A percentile compares a stretch with the other conserved stretches of the same genome.
Conservation (phyloP, 2,113 vertebrate species). For the Coryphaenoides rupestris region DNA sequence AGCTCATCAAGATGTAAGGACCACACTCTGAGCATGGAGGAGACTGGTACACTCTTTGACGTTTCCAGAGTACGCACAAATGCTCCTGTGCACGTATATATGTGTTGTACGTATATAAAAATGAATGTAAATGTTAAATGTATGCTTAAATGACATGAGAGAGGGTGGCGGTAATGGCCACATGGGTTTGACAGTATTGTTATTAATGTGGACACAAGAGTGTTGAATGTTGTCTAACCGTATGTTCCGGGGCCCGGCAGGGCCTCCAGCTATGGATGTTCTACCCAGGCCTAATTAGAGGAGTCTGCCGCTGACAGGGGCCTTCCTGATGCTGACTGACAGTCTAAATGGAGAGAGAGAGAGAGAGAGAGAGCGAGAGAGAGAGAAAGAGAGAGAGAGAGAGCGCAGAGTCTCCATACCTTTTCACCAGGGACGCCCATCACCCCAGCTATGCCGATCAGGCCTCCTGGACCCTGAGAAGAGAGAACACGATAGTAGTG, state of each 20-base stretch:
- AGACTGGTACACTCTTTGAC: neutral
- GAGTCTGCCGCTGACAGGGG: slow-evolving; percentile 38
- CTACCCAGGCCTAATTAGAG: slow-evolving; percentile 55
- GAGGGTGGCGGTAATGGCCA: slow-evolving; percentile 7
- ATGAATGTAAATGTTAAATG: neutral
- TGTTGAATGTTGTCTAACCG: slow-evolving; percentile 43
- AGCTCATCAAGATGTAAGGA: slow-evolving; percentile 13
- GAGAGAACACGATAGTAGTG: slow-evolving; percentile 15
- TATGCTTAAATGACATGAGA: neutral
- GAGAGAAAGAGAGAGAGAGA: slow-evolving; percentile 10
- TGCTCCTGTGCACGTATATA: neutral
- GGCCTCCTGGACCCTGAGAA: slow-evolving; percentile 81
- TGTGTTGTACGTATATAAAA: too few species aligned
- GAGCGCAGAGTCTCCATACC: slow-evolving; percentile 70
- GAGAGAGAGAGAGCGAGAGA: too few species aligned
- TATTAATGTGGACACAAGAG: slow-evolving; percentile 34
- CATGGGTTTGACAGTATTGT: slow-evolving; percentile 28
- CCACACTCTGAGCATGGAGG: neutral
- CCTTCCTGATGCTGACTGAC: slow-evolving; percentile 53
- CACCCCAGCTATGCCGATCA: slow-evolving; percentile 82
- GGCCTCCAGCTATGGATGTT: slow-evolving; percentile 34
- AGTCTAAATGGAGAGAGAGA: slow-evolving; percentile 53
- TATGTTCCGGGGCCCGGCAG: slow-evolving; percentile 23
- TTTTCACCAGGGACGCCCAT: slow-evolving; percentile 89
- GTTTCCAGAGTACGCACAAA: neutral